Percentiles rank a stretch among this genome's conserved stretches.
These are phyloP conservation scores for Sycon ciliatum DNA, from an alignment of 37 sponge, comb jelly and placozoan genomes.

Conservation along the genomic window DNA sequence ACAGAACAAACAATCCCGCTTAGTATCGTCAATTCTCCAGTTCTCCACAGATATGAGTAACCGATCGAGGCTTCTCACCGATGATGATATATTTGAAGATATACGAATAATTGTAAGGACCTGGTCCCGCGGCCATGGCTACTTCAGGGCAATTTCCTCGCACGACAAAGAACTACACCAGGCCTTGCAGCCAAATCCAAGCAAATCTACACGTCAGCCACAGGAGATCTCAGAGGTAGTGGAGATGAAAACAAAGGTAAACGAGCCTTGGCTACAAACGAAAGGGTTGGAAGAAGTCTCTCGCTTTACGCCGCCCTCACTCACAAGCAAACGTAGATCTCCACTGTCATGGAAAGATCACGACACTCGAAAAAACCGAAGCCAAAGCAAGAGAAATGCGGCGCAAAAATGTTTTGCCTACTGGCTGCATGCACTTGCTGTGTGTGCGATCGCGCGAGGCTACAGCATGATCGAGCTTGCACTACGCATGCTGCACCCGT, in stretches of 20 bases:
- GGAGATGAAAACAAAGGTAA: neutral
- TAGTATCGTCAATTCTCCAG: slow-evolving; percentile 15
- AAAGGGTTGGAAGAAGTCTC: too few relatives aligned
- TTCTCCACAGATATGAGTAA: neutral
- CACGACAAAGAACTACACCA: neutral
- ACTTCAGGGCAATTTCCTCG: neutral
- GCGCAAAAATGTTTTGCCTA: too few relatives aligned
- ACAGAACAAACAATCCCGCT: neutral
- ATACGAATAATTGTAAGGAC: slow-evolving; percentile 99
- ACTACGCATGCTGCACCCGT: too few relatives aligned
- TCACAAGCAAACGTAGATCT: too few relatives aligned
- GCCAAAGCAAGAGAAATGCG: too few relatives aligned
- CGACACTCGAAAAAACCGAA: too few relatives aligned
- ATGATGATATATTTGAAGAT: slow-evolving; percentile 99
- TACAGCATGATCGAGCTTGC: too few relatives aligned
- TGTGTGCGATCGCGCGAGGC: too few relatives aligned
- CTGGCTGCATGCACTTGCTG: too few relatives aligned
- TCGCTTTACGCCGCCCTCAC: too few relatives aligned
- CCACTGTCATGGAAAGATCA: too few relatives aligned
- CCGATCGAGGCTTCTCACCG: slow-evolving; percentile 62
- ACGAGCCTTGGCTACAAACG: too few relatives aligned
- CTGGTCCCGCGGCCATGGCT: slow-evolving; percentile 84
- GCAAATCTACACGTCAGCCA: neutral
- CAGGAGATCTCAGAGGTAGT: neutral
- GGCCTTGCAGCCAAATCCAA: neutral